Percentiles rank a stretch among this genome's conserved stretches.
Conservation (phyloP, 2,113 vertebrate species). For the Pteropus alecto region DNA sequence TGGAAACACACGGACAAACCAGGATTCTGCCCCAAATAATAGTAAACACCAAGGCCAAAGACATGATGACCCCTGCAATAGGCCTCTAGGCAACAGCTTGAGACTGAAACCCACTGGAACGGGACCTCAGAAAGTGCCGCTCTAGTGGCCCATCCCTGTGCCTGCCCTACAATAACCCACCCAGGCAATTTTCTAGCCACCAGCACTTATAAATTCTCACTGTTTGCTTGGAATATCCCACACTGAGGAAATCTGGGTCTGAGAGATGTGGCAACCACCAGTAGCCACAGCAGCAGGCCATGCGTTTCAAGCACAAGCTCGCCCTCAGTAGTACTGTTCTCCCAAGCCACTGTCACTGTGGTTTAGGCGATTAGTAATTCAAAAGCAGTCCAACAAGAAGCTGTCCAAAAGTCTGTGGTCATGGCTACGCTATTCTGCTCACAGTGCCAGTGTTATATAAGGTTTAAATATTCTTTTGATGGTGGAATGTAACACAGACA, state of each 20-base stretch:
- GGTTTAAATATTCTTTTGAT: neutral
- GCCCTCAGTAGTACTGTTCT: neutral
- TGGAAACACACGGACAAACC: neutral
- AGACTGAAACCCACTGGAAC: neutral
- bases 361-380: neutral
- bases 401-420: neutral
- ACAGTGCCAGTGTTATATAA: neutral
- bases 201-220: neutral
- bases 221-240: neutral
- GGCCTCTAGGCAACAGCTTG: neutral
- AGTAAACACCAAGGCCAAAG: neutral
- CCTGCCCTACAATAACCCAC: neutral
- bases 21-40: neutral
- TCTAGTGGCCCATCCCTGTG: neutral
- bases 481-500: no score
- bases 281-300: neutral
- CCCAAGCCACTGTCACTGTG: neutral
- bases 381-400: neutral
- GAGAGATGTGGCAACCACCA: neutral
- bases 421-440: neutral
- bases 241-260: neutral
- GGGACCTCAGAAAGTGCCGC: neutral
- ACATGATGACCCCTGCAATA: neutral
- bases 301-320: neutral
- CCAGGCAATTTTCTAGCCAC: neutral